Evolutionary conservation across 2,888 invertebrate genomes (phyloP).

Genomic region (Eupithecia dodoneata): DNA sequence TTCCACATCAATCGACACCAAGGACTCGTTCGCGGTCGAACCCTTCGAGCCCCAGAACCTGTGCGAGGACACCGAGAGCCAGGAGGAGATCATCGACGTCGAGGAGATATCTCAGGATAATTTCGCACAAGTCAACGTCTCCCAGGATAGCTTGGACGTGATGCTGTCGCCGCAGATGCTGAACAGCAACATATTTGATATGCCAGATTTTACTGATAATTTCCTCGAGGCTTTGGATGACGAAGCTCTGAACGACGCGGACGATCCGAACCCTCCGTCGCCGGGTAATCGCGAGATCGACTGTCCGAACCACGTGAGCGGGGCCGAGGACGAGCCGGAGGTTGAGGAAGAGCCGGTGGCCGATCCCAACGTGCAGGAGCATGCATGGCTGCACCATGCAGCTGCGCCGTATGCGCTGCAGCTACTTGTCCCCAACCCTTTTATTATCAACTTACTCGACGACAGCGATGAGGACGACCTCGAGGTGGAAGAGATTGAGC

Average conservation of each 20-base stretch:
- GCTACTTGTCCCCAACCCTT: conserved; percentile 13
- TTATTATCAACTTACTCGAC: conserved; percentile 29
- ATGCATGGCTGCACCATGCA: background rate
- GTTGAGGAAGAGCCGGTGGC: background rate
- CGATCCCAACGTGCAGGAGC: background rate
- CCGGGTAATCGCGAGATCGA: conserved; percentile 23
- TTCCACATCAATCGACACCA: conserved; percentile 4
- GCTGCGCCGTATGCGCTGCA: conserved; percentile 13
- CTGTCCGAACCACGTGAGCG: conserved; percentile 9
- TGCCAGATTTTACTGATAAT: conserved; percentile 43
- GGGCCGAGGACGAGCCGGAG: background rate
- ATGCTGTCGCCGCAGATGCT: conserved; percentile 43
- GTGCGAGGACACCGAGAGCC: conserved; percentile 11
- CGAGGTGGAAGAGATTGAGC: background rate
- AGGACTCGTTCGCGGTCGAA: background rate
- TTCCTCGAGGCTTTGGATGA: conserved; percentile 43
- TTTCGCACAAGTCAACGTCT: conserved; percentile 26
- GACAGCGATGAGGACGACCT: conserved; percentile 21
- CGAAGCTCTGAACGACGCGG: conserved; percentile 28
- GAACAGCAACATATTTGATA: conserved; percentile 42
- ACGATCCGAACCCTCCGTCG: conserved; percentile 14
- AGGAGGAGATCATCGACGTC: conserved; percentile 22
- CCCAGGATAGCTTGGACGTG: conserved; percentile 29
- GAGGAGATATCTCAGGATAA: conserved; percentile 27
- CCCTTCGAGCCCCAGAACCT: background rate